Base-by-base conservation (phyloP, 2,797 vertebrate genomes). In the Malurus leucopterus region DNA sequence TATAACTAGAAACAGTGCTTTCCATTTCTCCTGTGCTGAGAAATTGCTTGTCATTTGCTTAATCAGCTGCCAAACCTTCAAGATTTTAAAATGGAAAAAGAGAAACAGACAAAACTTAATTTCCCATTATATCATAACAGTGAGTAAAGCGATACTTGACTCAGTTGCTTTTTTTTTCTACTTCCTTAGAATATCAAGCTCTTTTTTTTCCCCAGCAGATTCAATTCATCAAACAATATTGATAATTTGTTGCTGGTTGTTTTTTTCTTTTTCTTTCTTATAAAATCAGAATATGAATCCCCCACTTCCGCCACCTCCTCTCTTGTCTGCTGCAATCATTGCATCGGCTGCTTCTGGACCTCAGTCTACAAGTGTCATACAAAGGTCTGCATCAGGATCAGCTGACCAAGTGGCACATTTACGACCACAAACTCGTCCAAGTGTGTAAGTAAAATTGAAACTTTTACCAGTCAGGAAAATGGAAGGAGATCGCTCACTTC, bases 251-350 rank as follows among this genome's bases (percentile, higher is more conserved):
- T 70, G 54, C 36, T 79, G 6, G 21, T 82, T 70, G 54, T 34
- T 79, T 5, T 46, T 88, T 50, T 34, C 8, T 80, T 46, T 38
- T 61, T 55, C 85, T 55, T 85, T 82, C 67, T 78, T 61, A 67
- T 57, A 85, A 55, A 92, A 76, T 74, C 96, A 99, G 99, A 98
- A 98, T 93, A 96, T 98, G 94, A 98, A 99, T 91, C 99, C 99
- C 51, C 99, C 99, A 53, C 98, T 98, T 16, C 99, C 99, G 0
- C 99, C 99, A 23, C 99, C 99, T 53, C 98, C 99, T 88, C 98
- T 98, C 8, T 97, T 98, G 91, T 97, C 97, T 88, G 97, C 98
- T 71, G 95, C 97, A 17, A 91, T 98, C 44, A 97, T 98, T 43
- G 97, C 98, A 10, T 97, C 98, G 0, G 97, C 97, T 26, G 96